These are phyloP conservation scores for Stenichneumon culpator DNA, from an alignment of 2,888 invertebrate genomes.

Conservation along the genomic window DNA sequence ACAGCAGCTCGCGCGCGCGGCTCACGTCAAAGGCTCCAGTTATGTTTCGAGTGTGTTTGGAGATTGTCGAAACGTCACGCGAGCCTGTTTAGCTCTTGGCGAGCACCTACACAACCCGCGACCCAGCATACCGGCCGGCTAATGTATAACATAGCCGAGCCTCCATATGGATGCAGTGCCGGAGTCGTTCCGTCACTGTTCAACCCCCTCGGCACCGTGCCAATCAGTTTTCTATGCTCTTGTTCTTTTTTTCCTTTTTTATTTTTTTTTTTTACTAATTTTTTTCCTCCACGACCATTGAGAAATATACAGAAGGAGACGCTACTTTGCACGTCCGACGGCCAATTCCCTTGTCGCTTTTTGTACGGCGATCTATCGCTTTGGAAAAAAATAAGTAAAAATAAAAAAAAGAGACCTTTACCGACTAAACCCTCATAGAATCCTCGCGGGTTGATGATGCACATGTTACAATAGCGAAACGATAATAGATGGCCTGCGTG, in stretches of 20 bases:
- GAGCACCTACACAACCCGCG: conserved; percentile 49
- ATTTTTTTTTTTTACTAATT: neutral
- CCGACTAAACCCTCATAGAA: conserved; percentile 17
- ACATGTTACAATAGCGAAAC: conserved; percentile 33
- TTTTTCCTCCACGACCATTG: conserved; percentile 14
- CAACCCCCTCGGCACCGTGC: conserved; percentile 45
- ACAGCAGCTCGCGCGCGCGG: conserved; percentile 68
- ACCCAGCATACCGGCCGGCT: conserved; percentile 22
- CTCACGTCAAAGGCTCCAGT: conserved; percentile 75
- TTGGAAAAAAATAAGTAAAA: neutral
- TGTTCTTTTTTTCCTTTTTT: conserved; percentile 28
- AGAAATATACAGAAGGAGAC: conserved; percentile 22
- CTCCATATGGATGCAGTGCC: conserved; percentile 39
- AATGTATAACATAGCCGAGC: neutral
- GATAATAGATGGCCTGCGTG: conserved; percentile 63
- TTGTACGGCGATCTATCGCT: conserved; percentile 5
- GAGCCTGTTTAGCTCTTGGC: conserved; percentile 77
- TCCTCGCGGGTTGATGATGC: conserved; percentile 20
- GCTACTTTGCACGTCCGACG: conserved; percentile 28
- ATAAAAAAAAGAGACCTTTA: neutral
- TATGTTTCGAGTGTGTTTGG: conserved; percentile 74
- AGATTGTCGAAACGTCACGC: conserved; percentile 76
- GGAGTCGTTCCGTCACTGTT: conserved; percentile 32
- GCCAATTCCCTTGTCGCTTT: conserved; percentile 4
- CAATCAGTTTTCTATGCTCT: conserved; percentile 44